Base-by-base conservation (phyloP, 2,113 vertebrate genomes). In the Parus major region DNA sequence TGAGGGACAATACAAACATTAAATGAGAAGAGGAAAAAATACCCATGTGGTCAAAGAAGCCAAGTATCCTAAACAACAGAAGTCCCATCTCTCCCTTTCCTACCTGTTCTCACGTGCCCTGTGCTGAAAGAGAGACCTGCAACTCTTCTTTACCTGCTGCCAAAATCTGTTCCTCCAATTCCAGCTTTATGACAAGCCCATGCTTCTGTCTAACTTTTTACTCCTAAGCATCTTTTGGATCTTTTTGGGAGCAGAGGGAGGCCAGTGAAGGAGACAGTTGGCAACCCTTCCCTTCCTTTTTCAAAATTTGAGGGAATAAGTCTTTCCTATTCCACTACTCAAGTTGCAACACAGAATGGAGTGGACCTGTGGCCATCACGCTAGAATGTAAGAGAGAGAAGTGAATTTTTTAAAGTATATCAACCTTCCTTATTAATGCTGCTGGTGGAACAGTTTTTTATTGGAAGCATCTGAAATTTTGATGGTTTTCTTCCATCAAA, bases 391-490 rank as follows among this genome's bases (percentile, higher is more conserved):
- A 60, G 24, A 77, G 25, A 55, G 36, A 92, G 21, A 76, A 72
- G 15, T 8, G 28, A 17, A 7, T 60, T 72, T 35, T 49, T 27
- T 2, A 11, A 46, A 53, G 75, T 42, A 24, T 22, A 41, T 36
- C 33, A 12, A 10, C 36, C 36, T 63, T 64, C 15, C 0, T 63
- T 78, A 79, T 36, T 68, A 63, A 53, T 35, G 53, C 65, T 94
- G 70, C 70, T 90, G 52, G 10, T 71, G 57, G 61, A 88, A 55
- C 29, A 82, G 23, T 12, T 63, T 78, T 49, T 59, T 63, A 69
- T 46, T 29, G 59, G 77, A 81, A 71, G 39, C 65, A 84, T 92
- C 90, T 87, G 69, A 93, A 94, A 87, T 52, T 20, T 39, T 39
- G 39, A 39, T 12, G 27, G 60, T 89, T 94, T 75, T 60, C 60